These are phyloP conservation scores for Manacus vitellinus DNA, from an alignment of 2,113 vertebrate species.

Conservation along the genomic window DNA sequence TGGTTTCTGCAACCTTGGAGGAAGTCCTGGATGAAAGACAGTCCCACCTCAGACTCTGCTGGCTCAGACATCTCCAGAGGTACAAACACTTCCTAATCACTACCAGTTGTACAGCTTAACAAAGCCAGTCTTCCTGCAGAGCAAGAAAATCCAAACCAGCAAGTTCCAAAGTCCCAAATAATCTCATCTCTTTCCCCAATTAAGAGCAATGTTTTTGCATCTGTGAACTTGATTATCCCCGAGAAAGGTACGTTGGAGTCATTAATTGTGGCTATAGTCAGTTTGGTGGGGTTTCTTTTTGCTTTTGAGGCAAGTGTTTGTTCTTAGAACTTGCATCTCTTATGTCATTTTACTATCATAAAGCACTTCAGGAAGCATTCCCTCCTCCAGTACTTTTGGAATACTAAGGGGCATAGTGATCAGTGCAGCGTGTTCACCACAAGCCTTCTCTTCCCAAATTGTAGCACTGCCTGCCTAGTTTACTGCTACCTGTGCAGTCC, in stretches of 20 bases:
- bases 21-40: background rate
- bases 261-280: background rate
- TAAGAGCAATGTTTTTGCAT: constrained; percentile 13
- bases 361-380: background rate
- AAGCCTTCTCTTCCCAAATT: background rate
- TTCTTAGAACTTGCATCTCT: background rate
- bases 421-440: background rate
- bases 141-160: constrained; percentile 57
- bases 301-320: background rate
- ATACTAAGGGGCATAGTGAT: accelerated
- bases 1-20: background rate
- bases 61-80: background rate
- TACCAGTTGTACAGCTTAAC: background rate
- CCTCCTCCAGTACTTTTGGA: background rate
- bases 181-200: constrained; percentile 12
- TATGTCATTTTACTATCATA: background rate
- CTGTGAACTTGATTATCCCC: background rate
- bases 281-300: background rate
- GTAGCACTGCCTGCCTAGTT: background rate
- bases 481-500: background rate
- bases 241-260: background rate
- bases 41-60: background rate
- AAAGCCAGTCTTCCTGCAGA: constrained; percentile 20
- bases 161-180: constrained; percentile 31
- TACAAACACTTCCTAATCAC: background rate